These are phyloP conservation scores for Prenolepis imparis DNA, from an alignment of 2,888 invertebrate species.

Conservation along the genomic window DNA sequence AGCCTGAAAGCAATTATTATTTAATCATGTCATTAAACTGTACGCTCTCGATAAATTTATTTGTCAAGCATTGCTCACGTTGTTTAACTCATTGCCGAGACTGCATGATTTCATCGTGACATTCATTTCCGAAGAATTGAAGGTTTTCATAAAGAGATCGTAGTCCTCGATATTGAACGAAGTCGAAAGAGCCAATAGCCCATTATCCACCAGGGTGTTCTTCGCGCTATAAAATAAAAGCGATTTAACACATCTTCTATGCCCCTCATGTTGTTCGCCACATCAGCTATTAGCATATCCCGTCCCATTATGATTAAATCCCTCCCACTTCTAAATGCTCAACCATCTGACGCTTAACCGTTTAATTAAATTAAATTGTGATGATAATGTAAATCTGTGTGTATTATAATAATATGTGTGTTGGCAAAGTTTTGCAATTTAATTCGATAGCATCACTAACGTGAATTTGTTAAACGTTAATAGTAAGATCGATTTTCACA, in stretches of 20 bases:
- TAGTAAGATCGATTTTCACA: background rate
- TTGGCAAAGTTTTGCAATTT: background rate
- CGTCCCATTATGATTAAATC: slow-evolving; percentile 34
- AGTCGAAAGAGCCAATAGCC: background rate
- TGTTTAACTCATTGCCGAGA: slow-evolving; percentile 91
- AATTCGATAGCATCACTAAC: background rate
- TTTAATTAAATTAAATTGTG: slow-evolving; percentile 28
- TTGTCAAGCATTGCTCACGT: slow-evolving; percentile 87
- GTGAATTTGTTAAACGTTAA: background rate
- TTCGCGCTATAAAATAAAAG: slow-evolving; percentile 49
- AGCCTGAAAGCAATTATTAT: slow-evolving; percentile 88
- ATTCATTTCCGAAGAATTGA: slow-evolving; percentile 84
- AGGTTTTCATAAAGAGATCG: slow-evolving; percentile 86
- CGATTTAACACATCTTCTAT: slow-evolving; percentile 41
- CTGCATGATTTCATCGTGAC: slow-evolving; percentile 90
- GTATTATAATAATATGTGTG: background rate
- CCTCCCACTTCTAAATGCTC: slow-evolving; percentile 41
- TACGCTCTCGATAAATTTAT: background rate
- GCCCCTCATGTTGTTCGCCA: slow-evolving; percentile 30
- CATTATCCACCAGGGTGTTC: slow-evolving; percentile 23
- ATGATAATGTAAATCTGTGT: background rate
- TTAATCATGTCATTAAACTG: background rate
- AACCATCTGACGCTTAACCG: slow-evolving; percentile 3
- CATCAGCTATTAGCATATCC: slow-evolving; percentile 31
- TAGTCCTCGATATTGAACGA: slow-evolving; percentile 86